Evolutionary conservation across 2,797 vertebrate species (phyloP), one percentile per base, ranked within the genome.

Genomic region (Lagodon rhomboides): DNA sequence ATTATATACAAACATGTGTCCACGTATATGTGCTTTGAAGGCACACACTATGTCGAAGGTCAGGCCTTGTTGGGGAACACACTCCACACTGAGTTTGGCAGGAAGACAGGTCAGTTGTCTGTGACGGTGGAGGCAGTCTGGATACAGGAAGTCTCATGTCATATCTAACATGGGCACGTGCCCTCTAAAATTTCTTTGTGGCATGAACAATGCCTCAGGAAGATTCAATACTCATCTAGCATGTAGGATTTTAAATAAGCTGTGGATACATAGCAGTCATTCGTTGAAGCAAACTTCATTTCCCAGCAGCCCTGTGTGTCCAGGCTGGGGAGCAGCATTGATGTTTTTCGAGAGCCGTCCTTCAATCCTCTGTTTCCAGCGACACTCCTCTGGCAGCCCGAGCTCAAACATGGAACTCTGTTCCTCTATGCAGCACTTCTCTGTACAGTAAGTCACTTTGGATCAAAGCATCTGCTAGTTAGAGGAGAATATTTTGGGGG

Each of bases 31-130:
- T 80, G 84, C 90, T 82, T 68, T 62, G 49, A 92, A 91, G 89
- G 88, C 89, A 89, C 91, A 85, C 78, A 46, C 76, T 79, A 77
- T 75, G 73, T 89, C 27, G 30, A 77, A 81, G 75, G 80, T 83
- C 80, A 83, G 85, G 84, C 83, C 88, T 89, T 72, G 67, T 85
- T 84, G 20, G 27, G 82, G 73, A 78, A 91, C 90, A 92, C 89
- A 91, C 86, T 79, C 68, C 91, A 91, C 90, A 92, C 90, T 88
- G 87, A 93, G 91, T 87, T 92, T 93, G 93, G 93, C 94, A 94
- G 93, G 92, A 95, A 94, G 93, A 95, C 92, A 94, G 92, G 90
- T 92, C 91, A 69, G 83, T 81, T 78, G 80, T 90, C 87, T 89
- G 89, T 80, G 84, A 85, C 50, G 80, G 86, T 85, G 93, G 94